Base-by-base conservation (phyloP, 2,797 vertebrate genomes). In the Diceros bicornis region DNA sequence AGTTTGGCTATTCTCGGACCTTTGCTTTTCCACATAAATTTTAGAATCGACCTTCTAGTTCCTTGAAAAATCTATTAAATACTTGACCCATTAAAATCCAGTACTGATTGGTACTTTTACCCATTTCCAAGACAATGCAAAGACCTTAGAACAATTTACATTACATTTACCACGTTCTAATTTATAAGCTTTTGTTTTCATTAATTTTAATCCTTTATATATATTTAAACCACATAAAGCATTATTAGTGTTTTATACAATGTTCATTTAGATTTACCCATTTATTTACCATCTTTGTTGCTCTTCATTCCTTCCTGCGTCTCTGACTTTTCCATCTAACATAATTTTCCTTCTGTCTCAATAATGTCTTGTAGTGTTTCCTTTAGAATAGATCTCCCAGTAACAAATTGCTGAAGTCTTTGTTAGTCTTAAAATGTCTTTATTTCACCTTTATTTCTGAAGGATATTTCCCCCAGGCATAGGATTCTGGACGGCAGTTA, bases 351-450 rank as follows among this genome's bases (percentile, higher is more conserved):
- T 93, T 85, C 81, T 74, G 9, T 81, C 44, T 85, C 71, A 93
- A 68, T 61, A 66, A 92, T 69, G 25, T 69, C 23, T 44, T 69
- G 75, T 62, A 32, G 41, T 55, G 34, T 32, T 83, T 74, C 75
- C 61, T 88, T 72, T 41, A 66, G 57, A 71, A 44, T 59, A 25
- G 29, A 59, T 72, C 41, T 81, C 83, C 18, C 52, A 72, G 10
- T 61, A 96, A 91, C 52, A 96, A 77, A 75, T 68, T 75, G 87
- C 47, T 16, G 82, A 61, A 29, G 50, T 81, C 17, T 90, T 79
- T 79, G 23, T 91, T 27, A 90, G 8, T 41, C 25, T 71, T 89
- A 78, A 89, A 86, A 79, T 72, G 29, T 86, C 74, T 88, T 82
- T 59, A 68, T 47, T 50, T 68, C 34, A 71, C 21, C 18, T 95